A percentile compares a stretch with the other conserved stretches of the same genome.
These are phyloP conservation scores for Cacatua alba DNA, from an alignment of 2,113 vertebrate species.

Conservation along the genomic window DNA sequence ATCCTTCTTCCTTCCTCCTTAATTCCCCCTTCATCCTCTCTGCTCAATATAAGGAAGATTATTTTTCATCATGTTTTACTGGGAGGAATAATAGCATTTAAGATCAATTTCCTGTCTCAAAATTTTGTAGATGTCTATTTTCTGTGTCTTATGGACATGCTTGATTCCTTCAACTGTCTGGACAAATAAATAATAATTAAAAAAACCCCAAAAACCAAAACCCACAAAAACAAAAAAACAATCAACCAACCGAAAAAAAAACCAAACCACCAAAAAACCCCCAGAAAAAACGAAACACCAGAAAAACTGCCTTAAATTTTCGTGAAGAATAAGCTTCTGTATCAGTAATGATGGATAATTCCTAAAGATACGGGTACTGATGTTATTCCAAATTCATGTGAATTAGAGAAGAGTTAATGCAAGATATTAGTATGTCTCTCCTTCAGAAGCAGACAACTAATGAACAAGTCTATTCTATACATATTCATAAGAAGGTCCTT, in stretches of 20 bases:
- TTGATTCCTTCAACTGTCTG: background rate
- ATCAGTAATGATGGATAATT: background rate
- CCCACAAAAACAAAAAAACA: background rate
- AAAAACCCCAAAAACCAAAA: background rate
- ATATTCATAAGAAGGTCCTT: background rate
- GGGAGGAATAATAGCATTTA: background rate
- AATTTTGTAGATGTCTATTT: background rate
- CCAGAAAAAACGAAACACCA: fast-evolving
- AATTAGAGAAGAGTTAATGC: background rate
- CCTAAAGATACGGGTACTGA: background rate
- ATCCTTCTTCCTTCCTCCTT: background rate
- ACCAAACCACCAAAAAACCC: no score
- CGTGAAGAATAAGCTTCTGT: background rate
- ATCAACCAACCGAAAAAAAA: background rate
- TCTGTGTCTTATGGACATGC: background rate
- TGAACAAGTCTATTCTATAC: background rate
- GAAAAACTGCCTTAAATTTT: background rate
- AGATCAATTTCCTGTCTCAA: background rate
- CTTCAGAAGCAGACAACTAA: background rate
- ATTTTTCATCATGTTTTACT: background rate
- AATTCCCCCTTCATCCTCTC: background rate
- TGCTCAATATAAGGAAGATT: background rate
- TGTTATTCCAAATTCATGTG: background rate
- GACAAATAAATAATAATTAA: background rate
- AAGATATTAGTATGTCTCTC: background rate